Evolutionary conservation across 23 tunicate species (phyloP).

Genomic region (Trididemnum miniatum): DNA sequence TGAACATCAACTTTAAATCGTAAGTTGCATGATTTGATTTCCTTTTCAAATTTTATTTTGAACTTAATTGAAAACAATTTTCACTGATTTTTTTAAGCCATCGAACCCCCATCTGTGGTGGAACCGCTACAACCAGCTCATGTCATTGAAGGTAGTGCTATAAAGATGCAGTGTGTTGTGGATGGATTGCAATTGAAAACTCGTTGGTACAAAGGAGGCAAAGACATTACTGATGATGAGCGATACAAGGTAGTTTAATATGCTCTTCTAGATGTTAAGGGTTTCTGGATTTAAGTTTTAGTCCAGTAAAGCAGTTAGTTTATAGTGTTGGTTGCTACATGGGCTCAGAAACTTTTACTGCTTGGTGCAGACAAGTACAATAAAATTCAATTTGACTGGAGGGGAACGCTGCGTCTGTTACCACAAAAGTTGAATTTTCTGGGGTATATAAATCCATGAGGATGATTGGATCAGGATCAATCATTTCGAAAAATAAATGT

Average conservation of each 20-base stretch:
- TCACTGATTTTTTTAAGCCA: slow-evolving; percentile 46
- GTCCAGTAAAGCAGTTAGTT: too few species aligned
- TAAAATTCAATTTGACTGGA: too few species aligned
- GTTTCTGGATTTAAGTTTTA: too few species aligned
- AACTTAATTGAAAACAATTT: not conserved
- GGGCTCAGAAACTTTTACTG: too few species aligned
- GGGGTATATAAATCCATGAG: too few species aligned
- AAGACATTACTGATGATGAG: slow-evolving; percentile 62
- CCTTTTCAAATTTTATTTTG: not conserved
- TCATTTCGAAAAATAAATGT: too few species aligned
- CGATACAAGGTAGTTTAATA: slow-evolving; percentile 70
- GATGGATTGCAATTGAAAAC: slow-evolving; percentile 69
- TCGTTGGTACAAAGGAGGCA: slow-evolving; percentile 63
- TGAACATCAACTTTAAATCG: not conserved
- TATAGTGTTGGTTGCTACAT: too few species aligned
- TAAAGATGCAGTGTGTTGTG: slow-evolving; percentile 72
- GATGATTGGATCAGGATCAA: too few species aligned
- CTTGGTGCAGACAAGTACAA: too few species aligned
- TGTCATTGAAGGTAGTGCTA: slow-evolving; percentile 89
- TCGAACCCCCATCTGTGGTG: slow-evolving; percentile 70
- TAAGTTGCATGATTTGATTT: not conserved
- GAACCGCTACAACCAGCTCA: slow-evolving; percentile 88
- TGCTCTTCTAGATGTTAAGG: too few species aligned
- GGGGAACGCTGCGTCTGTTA: too few species aligned
- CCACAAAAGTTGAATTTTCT: too few species aligned